Conservation (phyloP, 64 coral and sea anemone species). For the Stichodactyla helianthus region DNA sequence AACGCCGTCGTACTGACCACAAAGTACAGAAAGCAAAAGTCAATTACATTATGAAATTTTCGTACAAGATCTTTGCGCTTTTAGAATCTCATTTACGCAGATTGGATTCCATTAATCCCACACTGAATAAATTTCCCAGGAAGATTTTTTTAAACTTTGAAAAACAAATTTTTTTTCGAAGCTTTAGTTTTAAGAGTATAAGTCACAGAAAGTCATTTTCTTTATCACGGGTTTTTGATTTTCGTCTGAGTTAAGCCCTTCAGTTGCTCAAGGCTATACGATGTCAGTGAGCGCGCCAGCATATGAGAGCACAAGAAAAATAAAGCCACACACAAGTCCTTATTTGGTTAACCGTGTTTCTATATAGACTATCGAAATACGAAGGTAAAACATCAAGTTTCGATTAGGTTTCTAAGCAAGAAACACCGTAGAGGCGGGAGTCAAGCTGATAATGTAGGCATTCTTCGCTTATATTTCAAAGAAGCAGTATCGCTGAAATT, state of each 20-base stretch:
- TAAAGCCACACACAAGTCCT: neutral
- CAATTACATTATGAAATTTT: neutral
- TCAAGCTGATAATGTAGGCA: neutral
- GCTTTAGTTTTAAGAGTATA: neutral
- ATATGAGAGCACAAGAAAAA: neutral
- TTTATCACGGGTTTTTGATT: neutral
- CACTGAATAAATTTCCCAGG: too few species aligned
- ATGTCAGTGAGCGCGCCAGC: neutral
- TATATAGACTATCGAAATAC: neutral
- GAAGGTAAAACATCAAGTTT: neutral
- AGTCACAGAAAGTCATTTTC: neutral
- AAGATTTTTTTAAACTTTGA: too few species aligned
- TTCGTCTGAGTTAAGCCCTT: neutral
- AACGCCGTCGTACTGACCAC: neutral
- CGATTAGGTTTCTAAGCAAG: neutral
- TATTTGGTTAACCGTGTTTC: neutral
- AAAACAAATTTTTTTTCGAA: too few species aligned
- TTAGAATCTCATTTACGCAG: too few species aligned
- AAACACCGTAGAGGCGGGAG: neutral
- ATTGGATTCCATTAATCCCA: too few species aligned
- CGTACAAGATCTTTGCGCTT: too few species aligned
- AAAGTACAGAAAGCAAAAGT: neutral
- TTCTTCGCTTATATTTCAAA: neutral
- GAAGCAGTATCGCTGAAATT: slow-evolving; percentile 1
- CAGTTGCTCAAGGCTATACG: neutral